Base-by-base conservation (phyloP, 1,140 invertebrate species). In the Magallana gigas region DNA sequence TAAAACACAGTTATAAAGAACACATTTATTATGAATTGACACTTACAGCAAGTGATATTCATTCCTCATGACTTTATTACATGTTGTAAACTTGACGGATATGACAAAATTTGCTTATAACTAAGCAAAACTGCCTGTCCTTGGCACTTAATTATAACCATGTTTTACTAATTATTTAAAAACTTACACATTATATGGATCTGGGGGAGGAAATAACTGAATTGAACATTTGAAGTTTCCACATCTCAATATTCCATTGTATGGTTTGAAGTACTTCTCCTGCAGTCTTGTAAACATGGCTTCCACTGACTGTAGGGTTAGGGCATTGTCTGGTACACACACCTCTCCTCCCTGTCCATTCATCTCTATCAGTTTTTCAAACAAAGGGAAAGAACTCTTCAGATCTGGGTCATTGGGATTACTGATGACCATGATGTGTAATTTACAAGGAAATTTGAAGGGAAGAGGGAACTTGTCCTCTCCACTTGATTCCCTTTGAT, bases 391-490 rank as follows among this genome's bases (percentile, higher is more conserved):
- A 84, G 94, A 87, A 68, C 82, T 91, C 62, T 92, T 92, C 9
- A 95, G 83, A 68, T 91, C 91, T 57, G 92, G 87, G 64, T 95
- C 94, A 90, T 91, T 92, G 8, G 93, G 91, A 88, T 93, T 94
- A 76, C 94, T 96, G 59, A 98, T 95, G 88, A 96, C 97, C 58
- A 98, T 95, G 12, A 98, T 94, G 92, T 97, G 96, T 88, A 98
- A 95, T 95, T 97, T 97, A 87, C 96, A 96, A 57, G 97, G 97
- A 94, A 97, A 98, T 14, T 96, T 95, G 94, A 98, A 97, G 12
- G 97, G 97, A 36, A 98, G 95, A 7, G 96, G 96, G 92, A 97
- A 96, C 60, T 92, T 93, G 9, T 93, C 92, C 29, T 89, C 23
- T 12, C 83, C 83, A 36, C 86, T 87, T 23, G 87, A 85, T 18